Conservation (phyloP, 2,797 vertebrate genomes). For the Chelidonichthys spinosus region DNA sequence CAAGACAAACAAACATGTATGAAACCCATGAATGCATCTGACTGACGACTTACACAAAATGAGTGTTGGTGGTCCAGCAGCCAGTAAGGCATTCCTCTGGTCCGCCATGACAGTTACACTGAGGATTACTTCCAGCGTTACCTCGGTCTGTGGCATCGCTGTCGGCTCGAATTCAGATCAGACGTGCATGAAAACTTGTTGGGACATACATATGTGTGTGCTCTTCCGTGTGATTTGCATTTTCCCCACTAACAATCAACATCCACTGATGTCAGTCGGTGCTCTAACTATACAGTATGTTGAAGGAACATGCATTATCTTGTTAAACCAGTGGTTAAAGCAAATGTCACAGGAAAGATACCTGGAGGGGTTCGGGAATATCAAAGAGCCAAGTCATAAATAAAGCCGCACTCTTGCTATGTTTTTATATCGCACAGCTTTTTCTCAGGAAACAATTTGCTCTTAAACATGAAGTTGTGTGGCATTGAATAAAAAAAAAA, state of each 20-base stretch:
- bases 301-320: conserved; percentile 51
- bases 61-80: background rate
- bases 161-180: conserved; percentile 14
- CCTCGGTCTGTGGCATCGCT: background rate
- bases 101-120: background rate
- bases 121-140: background rate
- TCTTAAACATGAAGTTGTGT: conserved; percentile 25
- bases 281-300: conserved; percentile 32
- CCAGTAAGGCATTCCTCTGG: background rate
- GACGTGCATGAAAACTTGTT: conserved; percentile 36
- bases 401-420: conserved; percentile 15
- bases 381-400: conserved; percentile 58
- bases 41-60: background rate
- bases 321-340: conserved; percentile 53
- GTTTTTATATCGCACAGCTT: conserved; percentile 30
- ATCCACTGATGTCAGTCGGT: background rate
- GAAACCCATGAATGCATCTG: background rate
- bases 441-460: conserved; percentile 15
- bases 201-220: conserved; percentile 16
- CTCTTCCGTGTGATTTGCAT: background rate
- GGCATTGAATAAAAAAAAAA: conserved; percentile 17
- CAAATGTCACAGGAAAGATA: conserved; percentile 48
- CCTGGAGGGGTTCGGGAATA: conserved; percentile 34
- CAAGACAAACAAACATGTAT: background rate
- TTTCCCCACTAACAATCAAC: conserved; percentile 6